Evolutionary conservation across 2,797 vertebrate genomes (phyloP).

Genomic region (Sphenodon punctatus): DNA sequence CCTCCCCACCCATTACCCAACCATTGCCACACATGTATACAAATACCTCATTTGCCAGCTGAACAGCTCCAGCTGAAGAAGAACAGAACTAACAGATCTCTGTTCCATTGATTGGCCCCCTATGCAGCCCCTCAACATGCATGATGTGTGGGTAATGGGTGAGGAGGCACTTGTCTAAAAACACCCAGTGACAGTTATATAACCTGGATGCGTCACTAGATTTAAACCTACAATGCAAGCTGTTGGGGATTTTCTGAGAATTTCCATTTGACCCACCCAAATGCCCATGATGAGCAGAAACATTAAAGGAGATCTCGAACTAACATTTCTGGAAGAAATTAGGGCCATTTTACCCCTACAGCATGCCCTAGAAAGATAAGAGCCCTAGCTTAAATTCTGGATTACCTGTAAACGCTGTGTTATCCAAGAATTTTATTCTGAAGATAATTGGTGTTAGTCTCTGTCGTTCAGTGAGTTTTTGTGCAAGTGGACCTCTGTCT

Average conservation of each 20-base stretch:
- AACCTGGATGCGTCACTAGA: neutral
- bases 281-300: neutral
- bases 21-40: rapidly evolving
- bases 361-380: neutral
- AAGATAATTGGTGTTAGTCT: neutral
- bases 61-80: neutral
- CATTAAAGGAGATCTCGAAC: neutral
- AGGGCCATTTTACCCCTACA: neutral
- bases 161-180: too few species aligned
- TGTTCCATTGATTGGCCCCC: too few species aligned
- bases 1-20: too few species aligned
- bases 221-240: neutral
- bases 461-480: neutral
- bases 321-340: neutral
- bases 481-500: neutral
- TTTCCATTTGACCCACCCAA: neutral
- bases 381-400: neutral
- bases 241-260: neutral
- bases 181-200: neutral
- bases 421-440: too few species aligned
- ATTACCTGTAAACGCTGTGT: too few species aligned
- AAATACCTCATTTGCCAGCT: neutral
- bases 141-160: too few species aligned
- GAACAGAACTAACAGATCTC: neutral
- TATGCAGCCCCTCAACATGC: too few species aligned